A percentile compares a stretch with the other conserved stretches of the same genome.
Conservation (phyloP, 2,113 vertebrate genomes). For the Petrocephalus zakoni region DNA sequence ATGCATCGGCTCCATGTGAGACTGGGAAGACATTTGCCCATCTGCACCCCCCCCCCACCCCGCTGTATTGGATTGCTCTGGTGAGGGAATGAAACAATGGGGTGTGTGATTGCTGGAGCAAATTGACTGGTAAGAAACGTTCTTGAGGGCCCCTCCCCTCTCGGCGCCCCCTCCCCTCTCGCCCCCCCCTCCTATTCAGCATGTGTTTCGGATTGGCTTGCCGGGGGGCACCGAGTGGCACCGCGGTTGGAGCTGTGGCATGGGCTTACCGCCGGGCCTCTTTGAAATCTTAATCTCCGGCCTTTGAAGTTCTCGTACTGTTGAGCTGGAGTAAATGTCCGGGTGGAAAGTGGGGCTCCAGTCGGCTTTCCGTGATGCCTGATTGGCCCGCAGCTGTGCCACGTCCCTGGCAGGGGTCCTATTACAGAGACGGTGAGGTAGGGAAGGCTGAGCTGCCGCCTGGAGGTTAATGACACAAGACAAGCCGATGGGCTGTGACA, state of each 20-base stretch:
- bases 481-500: not conserved
- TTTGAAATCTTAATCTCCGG: slow-evolving; percentile 48
- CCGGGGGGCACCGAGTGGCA: slow-evolving; percentile 9
- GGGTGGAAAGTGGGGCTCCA: not conserved
- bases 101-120: not conserved
- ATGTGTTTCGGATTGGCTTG: not conserved
- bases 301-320: slow-evolving; percentile 53
- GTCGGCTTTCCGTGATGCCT: not conserved
- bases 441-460: not conserved
- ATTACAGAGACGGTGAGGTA: not conserved
- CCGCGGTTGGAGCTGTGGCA: slow-evolving; percentile 1
- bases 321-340: slow-evolving; percentile 45
- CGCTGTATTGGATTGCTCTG: not conserved
- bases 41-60: not conserved
- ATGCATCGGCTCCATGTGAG: not conserved
- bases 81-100: not conserved
- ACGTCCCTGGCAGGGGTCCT: not conserved
- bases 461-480: not conserved
- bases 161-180: slow-evolving; percentile 19
- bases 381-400: not conserved
- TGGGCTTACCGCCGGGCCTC: slow-evolving; percentile 24
- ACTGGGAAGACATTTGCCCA: not conserved
- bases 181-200: not conserved
- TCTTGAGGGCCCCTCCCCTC: slow-evolving; percentile 5
- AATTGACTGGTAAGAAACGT: slow-evolving; percentile 2